Base-by-base conservation (phyloP, 2,113 vertebrate genomes). In the Balaeniceps rex region DNA sequence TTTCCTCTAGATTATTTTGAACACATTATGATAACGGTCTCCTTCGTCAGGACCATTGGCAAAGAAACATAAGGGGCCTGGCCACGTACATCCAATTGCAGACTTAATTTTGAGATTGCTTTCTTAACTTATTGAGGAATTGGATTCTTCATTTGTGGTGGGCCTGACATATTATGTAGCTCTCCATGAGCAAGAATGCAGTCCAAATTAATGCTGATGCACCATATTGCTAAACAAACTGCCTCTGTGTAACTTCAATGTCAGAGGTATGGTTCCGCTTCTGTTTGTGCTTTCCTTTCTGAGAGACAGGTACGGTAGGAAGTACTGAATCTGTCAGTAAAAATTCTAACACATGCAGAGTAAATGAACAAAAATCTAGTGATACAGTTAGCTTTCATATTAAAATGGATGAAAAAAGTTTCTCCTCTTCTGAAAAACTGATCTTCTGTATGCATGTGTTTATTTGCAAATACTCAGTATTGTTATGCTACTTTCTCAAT, bases 181-280 rank as follows among this genome's bases (percentile, higher is more conserved):
- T 63, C 26, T 70, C 16, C 3, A 0, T 40, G 29, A 89, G 42
- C 36, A 64, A 87, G 44, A 70, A 17, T 12, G 14, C 7, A 28
- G 36, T 44, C 36, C 42, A 16, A 28, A 14, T 33, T 80, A 54
- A n/a, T 21, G 24, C 24, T 55, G 71, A 55, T 44, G 38, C 11
- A 10, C 23, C 21, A 3, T 19, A 31, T 4, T 26, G 26, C 47
- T 36, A 15, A 91, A 55, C 8, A 57, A 74, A 49, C 25, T 36
- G 13, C 18, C 8, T 68, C 65, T 83, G 40, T 1, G 3, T 3
- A 0, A 14, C 19, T 63, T 52, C 3, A 0, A 1, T 49, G n/a
- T 8, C 36, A 58, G 64, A 69, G 31, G 2, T n/a, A 22, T 4
- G 18, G 44, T 28, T 61, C 55, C 87, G 49, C 36, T 81, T 29